These are phyloP conservation scores for Ennomos fuscantarius DNA, from an alignment of 2,888 invertebrate species.

Conservation along the genomic window DNA sequence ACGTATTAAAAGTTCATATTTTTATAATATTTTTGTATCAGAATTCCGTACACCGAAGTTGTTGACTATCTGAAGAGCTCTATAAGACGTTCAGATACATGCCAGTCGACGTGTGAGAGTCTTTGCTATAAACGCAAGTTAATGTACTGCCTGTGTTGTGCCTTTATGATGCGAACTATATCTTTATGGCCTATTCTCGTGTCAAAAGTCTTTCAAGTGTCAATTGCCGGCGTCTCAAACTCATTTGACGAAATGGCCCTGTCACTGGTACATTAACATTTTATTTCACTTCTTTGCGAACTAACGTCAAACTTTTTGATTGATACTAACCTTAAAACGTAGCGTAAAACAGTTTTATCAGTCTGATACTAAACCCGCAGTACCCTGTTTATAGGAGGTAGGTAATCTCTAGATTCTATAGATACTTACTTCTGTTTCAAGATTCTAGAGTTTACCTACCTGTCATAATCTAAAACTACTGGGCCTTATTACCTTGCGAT, in stretches of 20 bases:
- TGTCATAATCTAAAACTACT: no score
- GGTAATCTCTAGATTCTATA: no score
- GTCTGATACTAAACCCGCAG: neutral
- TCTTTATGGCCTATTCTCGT: slow-evolving; percentile 33
- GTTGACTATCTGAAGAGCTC: no score
- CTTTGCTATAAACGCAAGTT: neutral
- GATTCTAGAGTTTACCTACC: no score
- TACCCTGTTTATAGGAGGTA: neutral
- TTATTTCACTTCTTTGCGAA: slow-evolving; percentile 22
- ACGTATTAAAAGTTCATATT: no score
- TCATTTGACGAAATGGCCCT: slow-evolving; percentile 26
- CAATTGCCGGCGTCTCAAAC: slow-evolving; percentile 22
- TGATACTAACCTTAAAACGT: neutral
- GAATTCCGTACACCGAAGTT: no score
- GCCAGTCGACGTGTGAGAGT: no score
- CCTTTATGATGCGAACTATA: slow-evolving; percentile 27
- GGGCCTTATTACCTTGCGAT: no score
- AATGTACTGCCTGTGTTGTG: slow-evolving; percentile 2
- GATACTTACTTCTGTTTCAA: no score
- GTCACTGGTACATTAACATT: slow-evolving; percentile 19
- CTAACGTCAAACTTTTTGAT: slow-evolving; percentile 13
- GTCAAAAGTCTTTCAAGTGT: slow-evolving; percentile 36
- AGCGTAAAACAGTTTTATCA: neutral
- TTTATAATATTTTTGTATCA: no score
- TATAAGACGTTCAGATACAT: no score